Conservation (phyloP, 2,113 vertebrate species). For the Dipodomys stephensi region DNA sequence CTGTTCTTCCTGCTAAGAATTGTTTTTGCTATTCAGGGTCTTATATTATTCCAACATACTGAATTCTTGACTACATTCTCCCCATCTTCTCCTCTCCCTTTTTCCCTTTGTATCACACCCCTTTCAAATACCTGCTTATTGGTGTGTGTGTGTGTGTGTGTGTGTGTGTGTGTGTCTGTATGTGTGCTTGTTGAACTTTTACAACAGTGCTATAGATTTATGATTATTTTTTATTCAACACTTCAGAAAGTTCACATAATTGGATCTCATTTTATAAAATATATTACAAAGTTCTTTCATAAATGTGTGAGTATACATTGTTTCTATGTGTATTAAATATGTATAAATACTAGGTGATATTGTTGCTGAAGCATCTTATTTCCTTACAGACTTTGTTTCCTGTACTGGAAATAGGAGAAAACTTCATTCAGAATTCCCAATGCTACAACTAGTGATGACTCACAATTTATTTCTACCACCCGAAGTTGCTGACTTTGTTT, state of each 20-base stretch:
- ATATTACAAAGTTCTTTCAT: background rate
- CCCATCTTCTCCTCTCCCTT: no score
- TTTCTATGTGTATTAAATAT: background rate
- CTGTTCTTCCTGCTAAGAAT: no score
- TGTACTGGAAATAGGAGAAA: background rate
- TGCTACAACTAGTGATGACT: background rate
- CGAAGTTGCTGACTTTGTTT: background rate
- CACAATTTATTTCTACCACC: conserved; percentile 1
- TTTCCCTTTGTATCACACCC: no score
- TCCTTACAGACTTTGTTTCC: background rate
- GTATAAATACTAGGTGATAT: background rate
- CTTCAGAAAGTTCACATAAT: background rate
- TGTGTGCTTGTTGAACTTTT: background rate
- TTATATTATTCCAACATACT: no score
- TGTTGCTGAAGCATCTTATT: background rate
- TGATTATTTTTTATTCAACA: conserved; percentile 16
- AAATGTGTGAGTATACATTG: background rate
- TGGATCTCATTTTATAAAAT: background rate
- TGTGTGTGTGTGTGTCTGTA: no score
- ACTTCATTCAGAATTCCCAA: background rate
- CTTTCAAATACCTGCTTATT: no score
- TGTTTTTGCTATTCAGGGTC: no score
- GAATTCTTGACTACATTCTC: no score
- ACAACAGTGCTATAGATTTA: background rate
- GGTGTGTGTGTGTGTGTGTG: no score